A percentile compares a stretch with the other conserved stretches of the same genome.
These are phyloP conservation scores for Heterotis niloticus DNA, from an alignment of 2,113 vertebrate genomes.

Conservation along the genomic window DNA sequence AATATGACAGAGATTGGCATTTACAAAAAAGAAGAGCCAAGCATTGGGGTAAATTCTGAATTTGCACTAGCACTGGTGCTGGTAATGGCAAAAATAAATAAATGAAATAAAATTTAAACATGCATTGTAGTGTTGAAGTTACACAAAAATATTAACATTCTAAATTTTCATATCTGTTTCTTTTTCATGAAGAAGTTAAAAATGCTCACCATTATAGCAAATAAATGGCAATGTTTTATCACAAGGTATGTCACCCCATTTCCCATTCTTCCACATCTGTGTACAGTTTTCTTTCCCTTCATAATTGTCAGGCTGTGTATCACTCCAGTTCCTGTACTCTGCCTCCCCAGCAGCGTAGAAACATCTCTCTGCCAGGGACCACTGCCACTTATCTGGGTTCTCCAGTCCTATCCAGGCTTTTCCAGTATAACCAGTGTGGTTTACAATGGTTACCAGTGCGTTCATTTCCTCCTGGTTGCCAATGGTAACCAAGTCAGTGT, in stretches of 20 bases:
- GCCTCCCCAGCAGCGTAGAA: not conserved
- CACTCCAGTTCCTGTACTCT: not conserved
- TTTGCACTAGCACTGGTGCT: too few relatives aligned
- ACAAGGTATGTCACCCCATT: not conserved
- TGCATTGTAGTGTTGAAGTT: too few relatives aligned
- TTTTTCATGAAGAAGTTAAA: not conserved
- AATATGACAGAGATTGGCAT: too few relatives aligned
- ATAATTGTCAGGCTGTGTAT: fast-evolving
- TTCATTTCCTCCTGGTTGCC: constrained; percentile 18
- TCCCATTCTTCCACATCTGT: not conserved
- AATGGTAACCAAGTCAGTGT: constrained; percentile 23
- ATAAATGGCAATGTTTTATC: not conserved
- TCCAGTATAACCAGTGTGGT: not conserved
- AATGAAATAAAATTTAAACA: too few relatives aligned
- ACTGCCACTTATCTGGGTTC: not conserved
- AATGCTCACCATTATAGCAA: not conserved
- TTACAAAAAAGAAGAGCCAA: too few relatives aligned
- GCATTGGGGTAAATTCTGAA: too few relatives aligned
- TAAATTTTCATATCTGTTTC: too few relatives aligned
- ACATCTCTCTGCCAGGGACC: not conserved
- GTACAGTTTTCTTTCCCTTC: not conserved
- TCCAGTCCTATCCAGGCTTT: constrained; percentile 1
- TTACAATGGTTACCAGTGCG: constrained; percentile 10
- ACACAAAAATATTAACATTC: too few relatives aligned
- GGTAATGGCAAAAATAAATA: too few relatives aligned